Evolutionary conservation across 2,113 vertebrate species (phyloP).

Genomic region (Tichodroma muraria): DNA sequence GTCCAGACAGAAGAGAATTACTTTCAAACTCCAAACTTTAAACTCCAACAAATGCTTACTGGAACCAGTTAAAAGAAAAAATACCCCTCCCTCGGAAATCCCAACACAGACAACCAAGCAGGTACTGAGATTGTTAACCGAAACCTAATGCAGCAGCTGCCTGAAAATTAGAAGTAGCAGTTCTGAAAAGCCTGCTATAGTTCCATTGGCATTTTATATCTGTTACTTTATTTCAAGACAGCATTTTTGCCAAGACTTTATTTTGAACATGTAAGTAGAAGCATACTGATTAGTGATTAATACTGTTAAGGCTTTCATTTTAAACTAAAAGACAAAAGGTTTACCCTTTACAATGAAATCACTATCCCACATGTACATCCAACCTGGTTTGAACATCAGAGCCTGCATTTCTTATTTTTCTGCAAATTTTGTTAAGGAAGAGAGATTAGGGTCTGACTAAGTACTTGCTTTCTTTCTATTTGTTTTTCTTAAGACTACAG

Average conservation of each 20-base stretch:
- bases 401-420: not conserved
- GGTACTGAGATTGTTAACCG: conserved; percentile 39
- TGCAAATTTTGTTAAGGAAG: not conserved
- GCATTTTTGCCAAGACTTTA: not conserved
- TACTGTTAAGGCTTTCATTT: not conserved
- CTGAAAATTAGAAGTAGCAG: conserved; percentile 37
- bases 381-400: not conserved
- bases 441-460: not conserved
- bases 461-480: not conserved
- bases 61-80: conserved; percentile 26
- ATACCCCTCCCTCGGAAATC: not conserved
- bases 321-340: not conserved
- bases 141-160: conserved; percentile 59
- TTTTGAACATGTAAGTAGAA: not conserved
- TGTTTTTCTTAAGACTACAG: not conserved
- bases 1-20: conserved; percentile 28
- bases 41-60: conserved; percentile 36
- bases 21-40: conserved; percentile 48
- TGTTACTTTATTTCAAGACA: not conserved
- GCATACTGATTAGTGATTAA: not conserved
- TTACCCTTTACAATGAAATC: not conserved
- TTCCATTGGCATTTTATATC: conserved; percentile 21
- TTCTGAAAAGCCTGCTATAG: conserved; percentile 36
- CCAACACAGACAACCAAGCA: conserved; percentile 10
- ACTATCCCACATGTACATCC: not conserved